Evolutionary conservation across 1,140 invertebrate genomes (phyloP).

Genomic region (Liolophura sinensis): DNA sequence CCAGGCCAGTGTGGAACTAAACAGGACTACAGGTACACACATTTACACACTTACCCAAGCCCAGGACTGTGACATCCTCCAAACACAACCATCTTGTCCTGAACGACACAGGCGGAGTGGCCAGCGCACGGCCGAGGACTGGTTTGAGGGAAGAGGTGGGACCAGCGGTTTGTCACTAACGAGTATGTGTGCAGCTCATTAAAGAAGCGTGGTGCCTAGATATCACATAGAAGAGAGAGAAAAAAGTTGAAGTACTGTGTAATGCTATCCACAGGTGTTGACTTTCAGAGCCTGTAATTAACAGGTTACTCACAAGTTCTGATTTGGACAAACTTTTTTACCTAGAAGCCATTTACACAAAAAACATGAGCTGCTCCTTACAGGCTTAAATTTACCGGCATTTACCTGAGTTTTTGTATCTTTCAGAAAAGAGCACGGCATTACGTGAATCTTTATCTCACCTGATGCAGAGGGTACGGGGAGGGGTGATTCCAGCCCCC

Average conservation of each 20-base stretch:
- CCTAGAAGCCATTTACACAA: too few relatives aligned
- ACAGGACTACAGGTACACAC: too few relatives aligned
- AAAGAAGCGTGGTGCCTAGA: constrained; percentile 69
- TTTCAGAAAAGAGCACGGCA: too few relatives aligned
- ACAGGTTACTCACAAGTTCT: too few relatives aligned
- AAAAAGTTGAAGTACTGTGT: too few relatives aligned
- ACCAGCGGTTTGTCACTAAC: constrained; percentile 83
- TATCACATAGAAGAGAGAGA: constrained; percentile 5
- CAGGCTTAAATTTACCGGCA: too few relatives aligned
- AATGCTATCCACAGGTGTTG: too few relatives aligned
- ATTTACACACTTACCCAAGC: constrained; percentile 30
- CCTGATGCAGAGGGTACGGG: constrained; percentile 84
- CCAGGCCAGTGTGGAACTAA: too few relatives aligned
- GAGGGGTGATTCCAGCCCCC: constrained; percentile 96
- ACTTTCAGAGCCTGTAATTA: too few relatives aligned
- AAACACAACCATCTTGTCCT: constrained; percentile 88
- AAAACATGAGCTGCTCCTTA: too few relatives aligned
- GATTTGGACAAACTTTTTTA: too few relatives aligned
- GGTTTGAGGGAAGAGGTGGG: constrained; percentile 66
- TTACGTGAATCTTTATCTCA: constrained; percentile 20
- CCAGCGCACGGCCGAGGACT: constrained; percentile 76
- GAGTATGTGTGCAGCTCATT: constrained; percentile 92
- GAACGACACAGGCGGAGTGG: constrained; percentile 85
- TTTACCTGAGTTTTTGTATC: too few relatives aligned
- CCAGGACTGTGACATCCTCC: constrained; percentile 63